These are phyloP conservation scores for Ophioninae sp. DNA, from an alignment of 2,888 invertebrate genomes.

Conservation along the genomic window DNA sequence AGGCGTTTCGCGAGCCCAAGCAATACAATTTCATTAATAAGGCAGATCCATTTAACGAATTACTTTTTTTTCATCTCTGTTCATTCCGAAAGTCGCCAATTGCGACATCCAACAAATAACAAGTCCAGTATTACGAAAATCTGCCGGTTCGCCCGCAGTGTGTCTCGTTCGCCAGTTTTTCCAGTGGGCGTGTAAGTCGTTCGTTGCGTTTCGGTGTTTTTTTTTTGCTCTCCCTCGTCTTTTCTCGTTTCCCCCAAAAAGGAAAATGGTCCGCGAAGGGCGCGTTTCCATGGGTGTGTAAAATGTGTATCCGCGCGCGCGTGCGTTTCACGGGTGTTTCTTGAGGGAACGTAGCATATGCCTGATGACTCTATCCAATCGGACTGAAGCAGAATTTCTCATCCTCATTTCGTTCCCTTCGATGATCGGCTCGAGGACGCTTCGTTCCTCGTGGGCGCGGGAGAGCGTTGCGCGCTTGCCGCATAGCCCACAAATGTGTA, in stretches of 20 bases:
- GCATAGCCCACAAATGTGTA: slow-evolving; percentile 3
- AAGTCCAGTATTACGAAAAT: slow-evolving; percentile 36
- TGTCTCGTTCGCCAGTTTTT: slow-evolving; percentile 11
- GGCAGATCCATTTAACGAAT: not conserved
- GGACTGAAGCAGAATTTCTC: slow-evolving; percentile 76
- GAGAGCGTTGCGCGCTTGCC: slow-evolving; percentile 39
- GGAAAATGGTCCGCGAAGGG: slow-evolving; percentile 60
- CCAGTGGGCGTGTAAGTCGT: slow-evolving; percentile 54
- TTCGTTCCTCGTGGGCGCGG: slow-evolving; percentile 66
- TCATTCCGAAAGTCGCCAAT: slow-evolving; percentile 30
- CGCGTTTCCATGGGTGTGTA: not conserved
- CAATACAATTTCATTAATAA: not conserved
- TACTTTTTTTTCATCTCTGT: not conserved
- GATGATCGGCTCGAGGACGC: slow-evolving; percentile 74
- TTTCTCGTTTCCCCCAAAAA: slow-evolving; percentile 37
- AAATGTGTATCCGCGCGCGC: not conserved
- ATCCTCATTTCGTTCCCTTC: slow-evolving; percentile 76
- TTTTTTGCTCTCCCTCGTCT: slow-evolving; percentile 27
- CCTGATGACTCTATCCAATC: slow-evolving; percentile 80
- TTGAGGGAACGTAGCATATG: slow-evolving; percentile 58
- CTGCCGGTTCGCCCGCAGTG: slow-evolving; percentile 16
- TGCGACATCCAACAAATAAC: slow-evolving; percentile 35
- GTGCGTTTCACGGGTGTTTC: slow-evolving; percentile 46
- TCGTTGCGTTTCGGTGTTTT: slow-evolving; percentile 20
- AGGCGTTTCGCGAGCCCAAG: not conserved